Percentiles rank a stretch among this genome's conserved stretches.
Conservation (phyloP, 1,140 invertebrate species). For the Ceratitis capitata region DNA sequence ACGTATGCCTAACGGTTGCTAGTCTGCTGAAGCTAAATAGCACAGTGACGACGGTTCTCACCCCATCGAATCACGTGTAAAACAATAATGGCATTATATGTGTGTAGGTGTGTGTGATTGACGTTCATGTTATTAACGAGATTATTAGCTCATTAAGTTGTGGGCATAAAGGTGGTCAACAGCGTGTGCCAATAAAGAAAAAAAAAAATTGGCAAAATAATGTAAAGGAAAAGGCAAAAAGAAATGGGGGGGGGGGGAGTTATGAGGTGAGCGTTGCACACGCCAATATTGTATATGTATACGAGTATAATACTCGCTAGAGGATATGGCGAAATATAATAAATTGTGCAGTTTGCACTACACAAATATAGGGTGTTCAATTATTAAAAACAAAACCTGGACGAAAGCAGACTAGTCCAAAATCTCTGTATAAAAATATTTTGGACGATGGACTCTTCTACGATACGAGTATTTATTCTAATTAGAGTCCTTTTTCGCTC, state of each 20-base stretch:
- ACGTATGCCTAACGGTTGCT: not conserved
- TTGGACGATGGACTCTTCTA: too few relatives aligned
- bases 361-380: not conserved
- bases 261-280: not conserved
- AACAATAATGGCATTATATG: not conserved
- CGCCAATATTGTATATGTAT: not conserved
- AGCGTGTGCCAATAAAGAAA: not conserved
- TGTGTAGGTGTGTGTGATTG: not conserved
- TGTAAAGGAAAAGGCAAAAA: not conserved
- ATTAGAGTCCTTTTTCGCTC: too few relatives aligned
- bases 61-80: not conserved
- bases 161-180: not conserved
- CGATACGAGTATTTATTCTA: too few relatives aligned
- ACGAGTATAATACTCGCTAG: not conserved
- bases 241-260: not conserved
- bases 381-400: too few relatives aligned
- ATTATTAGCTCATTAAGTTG: conserved; percentile 1
- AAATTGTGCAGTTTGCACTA: not conserved
- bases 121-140: not conserved
- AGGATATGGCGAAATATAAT: not conserved
- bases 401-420: too few relatives aligned
- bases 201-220: not conserved
- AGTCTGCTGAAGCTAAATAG: not conserved
- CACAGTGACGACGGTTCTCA: not conserved
- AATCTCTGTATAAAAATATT: too few relatives aligned